Conservation (phyloP, 2,797 vertebrate species). For the Ptychadena robeensis region DNA sequence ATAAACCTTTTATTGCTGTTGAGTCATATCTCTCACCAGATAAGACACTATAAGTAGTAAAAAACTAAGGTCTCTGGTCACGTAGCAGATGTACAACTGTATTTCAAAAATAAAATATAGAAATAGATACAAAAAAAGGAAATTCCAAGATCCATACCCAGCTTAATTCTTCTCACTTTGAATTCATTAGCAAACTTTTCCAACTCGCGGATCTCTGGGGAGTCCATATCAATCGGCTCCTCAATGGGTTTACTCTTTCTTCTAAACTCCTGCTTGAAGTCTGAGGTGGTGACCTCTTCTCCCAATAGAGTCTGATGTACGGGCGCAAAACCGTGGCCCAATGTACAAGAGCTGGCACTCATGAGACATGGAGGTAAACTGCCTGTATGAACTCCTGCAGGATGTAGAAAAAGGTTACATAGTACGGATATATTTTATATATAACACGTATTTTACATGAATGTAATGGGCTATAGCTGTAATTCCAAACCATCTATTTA, state of each 20-base stretch:
- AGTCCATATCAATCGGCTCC: slow-evolving; percentile 90
- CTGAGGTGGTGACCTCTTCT: slow-evolving; percentile 79
- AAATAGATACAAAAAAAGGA: neutral
- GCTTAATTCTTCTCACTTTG: slow-evolving; percentile 94
- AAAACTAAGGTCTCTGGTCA: too few species aligned
- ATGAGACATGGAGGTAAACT: slow-evolving; percentile 89
- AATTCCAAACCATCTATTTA: too few species aligned
- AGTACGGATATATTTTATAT: neutral
- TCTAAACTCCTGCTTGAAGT: slow-evolving; percentile 89
- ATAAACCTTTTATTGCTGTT: too few species aligned
- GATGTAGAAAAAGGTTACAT: neutral
- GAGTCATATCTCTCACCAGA: too few species aligned
- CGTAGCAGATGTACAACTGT: too few species aligned
- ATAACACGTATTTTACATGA: too few species aligned
- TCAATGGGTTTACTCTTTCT: slow-evolving; percentile 85
- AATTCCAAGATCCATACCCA: slow-evolving; percentile 77
- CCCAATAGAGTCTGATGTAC: slow-evolving; percentile 87
- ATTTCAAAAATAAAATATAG: too few species aligned
- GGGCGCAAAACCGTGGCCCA: slow-evolving; percentile 86
- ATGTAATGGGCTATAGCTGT: too few species aligned
- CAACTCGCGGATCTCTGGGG: slow-evolving; percentile 93
- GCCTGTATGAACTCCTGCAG: slow-evolving; percentile 71
- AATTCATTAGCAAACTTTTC: slow-evolving; percentile 98
- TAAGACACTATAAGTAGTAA: too few species aligned
- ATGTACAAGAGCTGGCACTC: slow-evolving; percentile 80